Conservation (phyloP, 1,140 invertebrate genomes). For the Hycleus cichorii region DNA sequence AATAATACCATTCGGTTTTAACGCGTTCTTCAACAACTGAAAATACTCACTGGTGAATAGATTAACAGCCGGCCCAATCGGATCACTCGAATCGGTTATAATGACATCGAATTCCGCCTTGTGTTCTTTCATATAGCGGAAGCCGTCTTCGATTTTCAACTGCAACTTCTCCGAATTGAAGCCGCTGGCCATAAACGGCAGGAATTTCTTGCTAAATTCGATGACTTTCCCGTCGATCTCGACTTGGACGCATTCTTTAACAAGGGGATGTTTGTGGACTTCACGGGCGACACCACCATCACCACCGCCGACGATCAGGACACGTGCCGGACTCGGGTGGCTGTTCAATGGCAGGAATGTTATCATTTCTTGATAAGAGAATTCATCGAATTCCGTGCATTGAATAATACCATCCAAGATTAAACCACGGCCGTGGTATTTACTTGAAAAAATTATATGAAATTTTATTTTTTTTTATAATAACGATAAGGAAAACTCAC, state of each 20-base stretch:
- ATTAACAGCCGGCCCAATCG: conserved; percentile 71
- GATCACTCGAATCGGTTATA: conserved; percentile 97
- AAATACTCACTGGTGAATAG: conserved; percentile 84
- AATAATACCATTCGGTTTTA: conserved; percentile 77
- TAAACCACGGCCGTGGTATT: conserved; percentile 79
- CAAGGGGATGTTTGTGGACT: conserved; percentile 85
- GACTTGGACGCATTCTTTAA: conserved; percentile 82
- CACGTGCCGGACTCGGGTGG: conserved; percentile 86
- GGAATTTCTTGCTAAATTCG: conserved; percentile 81
- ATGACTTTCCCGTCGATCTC: conserved; percentile 93
- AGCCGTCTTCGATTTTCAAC: conserved; percentile 86
- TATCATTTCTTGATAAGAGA: conserved; percentile 98
- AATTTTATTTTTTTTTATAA: not conserved
- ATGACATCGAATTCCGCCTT: conserved; percentile 89
- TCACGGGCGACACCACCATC: conserved; percentile 95
- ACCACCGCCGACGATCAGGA: conserved; percentile 94
- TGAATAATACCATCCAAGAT: conserved; percentile 96
- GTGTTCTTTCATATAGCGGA: conserved; percentile 88
- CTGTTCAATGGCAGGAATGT: conserved; percentile 86
- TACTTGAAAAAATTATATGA: conserved; percentile 48
- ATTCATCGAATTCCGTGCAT: conserved; percentile 93
- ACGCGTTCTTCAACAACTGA: conserved; percentile 70
- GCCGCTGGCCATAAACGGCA: conserved; percentile 85
- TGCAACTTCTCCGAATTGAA: conserved; percentile 78
- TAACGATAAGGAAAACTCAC: conserved; percentile 47